These are phyloP conservation scores for Stenotaenia linearis DNA, from an alignment of 2,888 invertebrate genomes.

Conservation along the genomic window DNA sequence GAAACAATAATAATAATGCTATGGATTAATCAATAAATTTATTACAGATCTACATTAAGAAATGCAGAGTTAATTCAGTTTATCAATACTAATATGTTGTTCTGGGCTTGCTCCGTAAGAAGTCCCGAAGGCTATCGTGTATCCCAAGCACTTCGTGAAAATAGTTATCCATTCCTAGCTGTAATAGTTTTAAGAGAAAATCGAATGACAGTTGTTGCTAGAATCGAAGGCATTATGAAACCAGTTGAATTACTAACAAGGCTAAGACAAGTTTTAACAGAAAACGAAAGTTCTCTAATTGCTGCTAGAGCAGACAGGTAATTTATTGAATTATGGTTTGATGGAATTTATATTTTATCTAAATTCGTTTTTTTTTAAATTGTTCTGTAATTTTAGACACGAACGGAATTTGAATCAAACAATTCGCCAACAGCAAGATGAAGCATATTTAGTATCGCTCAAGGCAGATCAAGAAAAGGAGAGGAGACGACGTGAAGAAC, in stretches of 20 bases:
- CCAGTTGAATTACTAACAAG: slow-evolving; percentile 65
- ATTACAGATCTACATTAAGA: slow-evolving; percentile 60
- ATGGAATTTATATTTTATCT: background rate
- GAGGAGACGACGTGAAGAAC: slow-evolving; percentile 59
- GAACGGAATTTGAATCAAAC: slow-evolving; percentile 80
- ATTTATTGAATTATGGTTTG: slow-evolving; percentile 30
- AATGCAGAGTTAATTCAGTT: slow-evolving; percentile 69
- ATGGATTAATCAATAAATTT: slow-evolving; percentile 38
- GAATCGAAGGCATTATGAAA: slow-evolving; percentile 79
- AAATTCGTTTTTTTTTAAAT: background rate
- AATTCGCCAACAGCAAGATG: slow-evolving; percentile 83
- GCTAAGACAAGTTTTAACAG: slow-evolving; percentile 67
- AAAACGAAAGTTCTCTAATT: slow-evolving; percentile 80
- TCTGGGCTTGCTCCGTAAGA: slow-evolving; percentile 90
- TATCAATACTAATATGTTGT: slow-evolving; percentile 75
- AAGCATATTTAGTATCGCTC: slow-evolving; percentile 85
- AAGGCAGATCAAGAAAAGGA: slow-evolving; percentile 94
- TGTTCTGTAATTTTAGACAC: slow-evolving; percentile 52
- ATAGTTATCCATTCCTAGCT: slow-evolving; percentile 78
- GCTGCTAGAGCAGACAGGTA: slow-evolving; percentile 81
- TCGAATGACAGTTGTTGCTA: slow-evolving; percentile 84
- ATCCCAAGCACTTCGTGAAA: slow-evolving; percentile 76
- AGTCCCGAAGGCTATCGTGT: slow-evolving; percentile 89
- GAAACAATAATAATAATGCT: background rate
- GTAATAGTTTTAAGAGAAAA: slow-evolving; percentile 83